phyloP scores from a whole-genome alignment of 2,113 vertebrate genomes.

The Promerops cafer region DNA sequence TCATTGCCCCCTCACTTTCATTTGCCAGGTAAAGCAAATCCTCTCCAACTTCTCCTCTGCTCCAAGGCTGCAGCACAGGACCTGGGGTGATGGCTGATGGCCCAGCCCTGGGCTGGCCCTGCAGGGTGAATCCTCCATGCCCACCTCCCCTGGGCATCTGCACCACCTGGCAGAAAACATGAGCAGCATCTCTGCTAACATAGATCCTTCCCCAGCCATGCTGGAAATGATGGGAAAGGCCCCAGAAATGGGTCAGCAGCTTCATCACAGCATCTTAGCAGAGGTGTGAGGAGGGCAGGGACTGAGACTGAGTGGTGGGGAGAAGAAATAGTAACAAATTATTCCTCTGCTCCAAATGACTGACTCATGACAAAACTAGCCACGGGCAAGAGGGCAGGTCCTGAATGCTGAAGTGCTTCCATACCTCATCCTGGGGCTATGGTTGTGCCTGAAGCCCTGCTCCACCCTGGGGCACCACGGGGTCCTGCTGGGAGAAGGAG shows the following conservation, averaged over 20 bases:
- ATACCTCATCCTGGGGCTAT: not conserved
- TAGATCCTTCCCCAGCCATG: not conserved
- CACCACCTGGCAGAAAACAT: accelerated
- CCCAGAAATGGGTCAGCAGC: not conserved
- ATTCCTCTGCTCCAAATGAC: not conserved
- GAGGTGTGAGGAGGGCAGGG: not conserved
- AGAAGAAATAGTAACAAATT: not conserved
- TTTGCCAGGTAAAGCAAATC: not conserved
- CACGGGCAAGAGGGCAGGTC: not conserved
- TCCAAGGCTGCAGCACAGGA: not conserved
- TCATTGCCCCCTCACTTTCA: not conserved
- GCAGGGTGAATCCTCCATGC: not conserved
- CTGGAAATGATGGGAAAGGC: not conserved
- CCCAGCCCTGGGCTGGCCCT: not conserved
- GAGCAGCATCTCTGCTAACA: not conserved
- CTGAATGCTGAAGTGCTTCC: not conserved
- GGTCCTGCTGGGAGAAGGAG: not conserved
- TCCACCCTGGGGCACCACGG: accelerated
- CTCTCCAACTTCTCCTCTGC: not conserved
- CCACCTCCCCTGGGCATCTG: not conserved
- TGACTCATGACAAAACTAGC: accelerated
- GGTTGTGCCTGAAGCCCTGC: accelerated
- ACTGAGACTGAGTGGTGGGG: not conserved
- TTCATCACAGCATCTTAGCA: not conserved
- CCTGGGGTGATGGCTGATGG: not conserved